A percentile compares a stretch with the other conserved stretches of the same genome.
These are phyloP conservation scores for Notothenia rossii DNA, from an alignment of 2,113 vertebrate genomes.

Conservation along the genomic window DNA sequence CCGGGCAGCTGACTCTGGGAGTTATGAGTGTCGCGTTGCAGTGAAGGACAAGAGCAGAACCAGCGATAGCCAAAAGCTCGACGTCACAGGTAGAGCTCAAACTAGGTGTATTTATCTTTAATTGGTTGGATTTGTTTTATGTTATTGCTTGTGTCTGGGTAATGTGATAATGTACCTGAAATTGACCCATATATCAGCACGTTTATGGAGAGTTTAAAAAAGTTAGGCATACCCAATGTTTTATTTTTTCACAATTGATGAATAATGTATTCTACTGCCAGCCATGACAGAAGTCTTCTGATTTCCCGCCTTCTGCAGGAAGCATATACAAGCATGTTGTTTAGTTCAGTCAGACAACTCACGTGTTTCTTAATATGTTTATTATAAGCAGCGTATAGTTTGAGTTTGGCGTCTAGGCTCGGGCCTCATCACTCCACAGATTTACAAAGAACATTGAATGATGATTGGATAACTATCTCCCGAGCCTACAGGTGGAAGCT, in stretches of 20 bases:
- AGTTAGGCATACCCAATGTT: background rate
- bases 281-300: background rate
- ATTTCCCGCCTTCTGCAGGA: background rate
- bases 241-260: background rate
- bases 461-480: too few relatives aligned
- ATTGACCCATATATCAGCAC: background rate
- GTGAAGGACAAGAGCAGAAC: slow-evolving; percentile 53
- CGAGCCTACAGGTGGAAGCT: too few relatives aligned
- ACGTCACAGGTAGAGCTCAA: slow-evolving; percentile 63
- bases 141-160: background rate
- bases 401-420: too few relatives aligned
- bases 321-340: background rate
- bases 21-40: slow-evolving; percentile 73
- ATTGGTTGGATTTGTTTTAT: background rate
- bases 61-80: slow-evolving; percentile 51
- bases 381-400: too few relatives aligned
- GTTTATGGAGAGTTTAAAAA: background rate
- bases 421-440: too few relatives aligned
- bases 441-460: too few relatives aligned
- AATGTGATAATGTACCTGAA: background rate
- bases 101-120: background rate
- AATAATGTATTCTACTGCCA: background rate
- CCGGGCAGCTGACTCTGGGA: slow-evolving; percentile 77
- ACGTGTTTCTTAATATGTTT: too few relatives aligned
- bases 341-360: background rate